Conservation (phyloP, 1,140 invertebrate species). For the Onthophagus taurus region DNA sequence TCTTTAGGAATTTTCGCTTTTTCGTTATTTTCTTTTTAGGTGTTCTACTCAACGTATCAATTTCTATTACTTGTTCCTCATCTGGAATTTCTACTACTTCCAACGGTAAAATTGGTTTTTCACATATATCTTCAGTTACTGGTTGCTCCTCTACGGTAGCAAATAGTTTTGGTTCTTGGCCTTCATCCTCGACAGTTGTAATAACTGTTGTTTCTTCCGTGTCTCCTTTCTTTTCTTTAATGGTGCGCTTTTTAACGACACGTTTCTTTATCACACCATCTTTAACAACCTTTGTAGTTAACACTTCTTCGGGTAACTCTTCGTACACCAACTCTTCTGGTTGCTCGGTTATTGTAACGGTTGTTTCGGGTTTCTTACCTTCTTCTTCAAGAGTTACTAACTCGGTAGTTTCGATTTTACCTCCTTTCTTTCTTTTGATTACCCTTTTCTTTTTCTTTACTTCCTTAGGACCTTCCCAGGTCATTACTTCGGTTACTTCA, state of each 20-base stretch:
- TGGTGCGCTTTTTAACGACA: slow-evolving; percentile 17
- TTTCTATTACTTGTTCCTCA: slow-evolving; percentile 39
- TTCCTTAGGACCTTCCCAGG: slow-evolving; percentile 35
- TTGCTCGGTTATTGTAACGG: slow-evolving; percentile 23
- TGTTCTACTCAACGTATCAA: slow-evolving; percentile 34
- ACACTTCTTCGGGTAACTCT: slow-evolving; percentile 12
- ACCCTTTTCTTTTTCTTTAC: slow-evolving; percentile 29
- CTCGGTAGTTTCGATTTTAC: slow-evolving; percentile 29
- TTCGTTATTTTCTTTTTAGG: slow-evolving; percentile 33
- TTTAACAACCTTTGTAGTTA: slow-evolving; percentile 17
- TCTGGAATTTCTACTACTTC: slow-evolving; percentile 35
- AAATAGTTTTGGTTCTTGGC: slow-evolving; percentile 28
- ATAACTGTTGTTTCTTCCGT: slow-evolving; percentile 26
- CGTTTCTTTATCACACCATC: slow-evolving; percentile 17
- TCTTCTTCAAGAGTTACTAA: slow-evolving; percentile 31
- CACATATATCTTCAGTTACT: slow-evolving; percentile 20
- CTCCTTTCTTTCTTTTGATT: slow-evolving; percentile 25
- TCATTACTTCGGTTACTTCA: slow-evolving; percentile 36
- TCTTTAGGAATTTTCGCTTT: slow-evolving; percentile 28
- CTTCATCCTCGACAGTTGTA: slow-evolving; percentile 34
- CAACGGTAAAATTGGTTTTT: neutral
- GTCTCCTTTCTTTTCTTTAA: slow-evolving; percentile 27
- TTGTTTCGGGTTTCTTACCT: slow-evolving; percentile 23
- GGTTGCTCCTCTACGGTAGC: slow-evolving; percentile 18
- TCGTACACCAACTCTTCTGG: slow-evolving; percentile 21